Evolutionary conservation across 2,797 vertebrate species (phyloP), one percentile per base, ranked within the genome.

Genomic region (Hybognathus amarus): DNA sequence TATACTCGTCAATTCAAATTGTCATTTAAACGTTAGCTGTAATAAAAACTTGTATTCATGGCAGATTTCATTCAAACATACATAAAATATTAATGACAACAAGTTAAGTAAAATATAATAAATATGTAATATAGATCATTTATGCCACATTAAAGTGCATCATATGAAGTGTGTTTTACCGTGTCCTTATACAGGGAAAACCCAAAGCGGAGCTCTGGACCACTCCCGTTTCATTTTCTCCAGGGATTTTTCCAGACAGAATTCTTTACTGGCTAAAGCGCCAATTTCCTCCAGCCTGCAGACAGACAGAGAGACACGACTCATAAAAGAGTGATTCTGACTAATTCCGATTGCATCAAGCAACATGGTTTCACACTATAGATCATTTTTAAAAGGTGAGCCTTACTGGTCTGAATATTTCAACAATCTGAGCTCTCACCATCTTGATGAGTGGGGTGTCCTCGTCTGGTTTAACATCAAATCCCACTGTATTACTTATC

Each of bases 151-250:
- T 24, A 10, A 12, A 54, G 10, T 36, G 5, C 64, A 7, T 36
- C 15, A 3, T 82, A 64, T 69, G n/a, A 74, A 64, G 36, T 77
- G 27, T 71, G 56, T 45, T 24, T 78, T 92, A 98, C 97, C 54
- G 96, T 95, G 85, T 98, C 97, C 90, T 96, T 96, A 91, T 98
- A 98, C 2, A 91, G 90, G n/a, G 90, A 74, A 36, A 98, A 96
- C 84, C 4, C 87, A 74, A 98, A 96, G 0, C 36, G 71, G 52
- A 96, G 89, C 0, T 93, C 94, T n/a, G 0, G 68, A 73, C 97
- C 97, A 98, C 80, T 99, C 97, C n/a, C 0, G 87, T 90, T 95
- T 96, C 97, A 99, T 98, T 88, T 97, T 97, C 38, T 96, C 95
- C 92, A 99, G 73, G 66, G 96, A 93, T 88, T 97, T 97, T 90